A percentile compares a stretch with the other conserved stretches of the same genome.
Evolutionary conservation across 1,140 invertebrate species (phyloP).

Genomic region (Leucophenga varia): DNA sequence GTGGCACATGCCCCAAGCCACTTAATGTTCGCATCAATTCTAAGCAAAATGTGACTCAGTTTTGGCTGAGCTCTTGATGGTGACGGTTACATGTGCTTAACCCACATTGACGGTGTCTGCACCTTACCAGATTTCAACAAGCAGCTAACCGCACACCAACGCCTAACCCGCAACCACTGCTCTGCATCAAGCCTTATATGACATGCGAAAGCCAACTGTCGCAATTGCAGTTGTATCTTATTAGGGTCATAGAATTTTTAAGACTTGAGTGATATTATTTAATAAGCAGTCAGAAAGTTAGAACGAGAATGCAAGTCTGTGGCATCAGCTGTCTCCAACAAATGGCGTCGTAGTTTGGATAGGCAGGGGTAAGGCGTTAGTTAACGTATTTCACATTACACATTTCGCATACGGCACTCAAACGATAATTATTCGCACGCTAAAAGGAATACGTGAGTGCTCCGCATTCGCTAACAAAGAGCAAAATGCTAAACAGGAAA

Average conservation of each 20-base stretch:
- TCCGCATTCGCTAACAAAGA: no score
- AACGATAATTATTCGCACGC: no score
- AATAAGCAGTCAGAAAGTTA: no score
- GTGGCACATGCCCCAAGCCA: conserved; percentile 7
- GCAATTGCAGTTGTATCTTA: conserved; percentile 36
- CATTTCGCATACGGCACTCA: no score
- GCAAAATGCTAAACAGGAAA: no score
- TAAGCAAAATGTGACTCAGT: conserved; percentile 7
- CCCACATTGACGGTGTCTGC: conserved; percentile 32
- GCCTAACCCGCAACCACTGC: background rate
- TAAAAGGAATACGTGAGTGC: no score
- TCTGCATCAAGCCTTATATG: background rate
- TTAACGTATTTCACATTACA: no score
- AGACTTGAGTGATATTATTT: conserved; percentile 8
- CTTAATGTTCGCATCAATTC: conserved; percentile 7
- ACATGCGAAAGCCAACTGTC: conserved; percentile 31
- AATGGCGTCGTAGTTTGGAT: no score
- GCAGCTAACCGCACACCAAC: conserved; percentile 13
- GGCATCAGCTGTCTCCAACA: no score
- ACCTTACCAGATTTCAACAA: no score
- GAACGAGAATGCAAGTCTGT: no score
- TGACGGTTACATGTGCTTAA: conserved; percentile 36
- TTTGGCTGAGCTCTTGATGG: conserved; percentile 17
- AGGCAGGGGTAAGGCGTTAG: no score
- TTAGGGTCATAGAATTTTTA: conserved; percentile 33